These are phyloP conservation scores for Phalanger gymnotis DNA, from an alignment of 2,797 vertebrate genomes.

Conservation along the genomic window DNA sequence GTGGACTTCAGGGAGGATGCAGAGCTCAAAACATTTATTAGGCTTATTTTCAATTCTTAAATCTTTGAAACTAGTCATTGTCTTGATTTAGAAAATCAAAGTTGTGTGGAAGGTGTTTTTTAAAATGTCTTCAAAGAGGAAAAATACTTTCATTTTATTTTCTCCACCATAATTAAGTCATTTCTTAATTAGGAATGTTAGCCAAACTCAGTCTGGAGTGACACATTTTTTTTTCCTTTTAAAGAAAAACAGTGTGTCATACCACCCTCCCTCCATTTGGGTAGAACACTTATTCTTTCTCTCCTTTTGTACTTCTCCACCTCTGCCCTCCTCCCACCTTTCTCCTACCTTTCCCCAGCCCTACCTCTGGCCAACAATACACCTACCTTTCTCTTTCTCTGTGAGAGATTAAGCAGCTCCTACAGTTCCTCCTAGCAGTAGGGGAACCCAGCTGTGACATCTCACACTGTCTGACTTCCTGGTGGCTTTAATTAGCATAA, in stretches of 20 bases:
- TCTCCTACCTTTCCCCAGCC: neutral
- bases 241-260: conserved; percentile 46
- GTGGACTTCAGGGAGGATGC: neutral
- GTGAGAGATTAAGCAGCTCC: conserved; percentile 63
- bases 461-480: conserved; percentile 52
- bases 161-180: conserved; percentile 84
- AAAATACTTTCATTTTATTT: conserved; percentile 73
- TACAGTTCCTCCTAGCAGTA: conserved; percentile 71
- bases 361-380: neutral
- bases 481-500: conserved; percentile 52
- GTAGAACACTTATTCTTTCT: conserved; percentile 60
- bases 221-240: conserved; percentile 83
- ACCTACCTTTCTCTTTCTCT: conserved; percentile 54
- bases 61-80: conserved; percentile 84
- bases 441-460: conserved; percentile 73
- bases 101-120: conserved; percentile 67
- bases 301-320: conserved; percentile 32
- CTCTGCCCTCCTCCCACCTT: neutral
- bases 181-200: conserved; percentile 85
- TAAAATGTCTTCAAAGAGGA: conserved; percentile 63
- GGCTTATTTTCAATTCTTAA: conserved; percentile 79
- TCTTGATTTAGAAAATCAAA: conserved; percentile 85
- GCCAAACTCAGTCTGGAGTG: conserved; percentile 82
- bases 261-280: neutral
- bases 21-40: conserved; percentile 35